These are phyloP conservation scores for Rhopilema esculentum DNA, from an alignment of 30 jellyfish, hydroid and myxozoan genomes.

Conservation along the genomic window DNA sequence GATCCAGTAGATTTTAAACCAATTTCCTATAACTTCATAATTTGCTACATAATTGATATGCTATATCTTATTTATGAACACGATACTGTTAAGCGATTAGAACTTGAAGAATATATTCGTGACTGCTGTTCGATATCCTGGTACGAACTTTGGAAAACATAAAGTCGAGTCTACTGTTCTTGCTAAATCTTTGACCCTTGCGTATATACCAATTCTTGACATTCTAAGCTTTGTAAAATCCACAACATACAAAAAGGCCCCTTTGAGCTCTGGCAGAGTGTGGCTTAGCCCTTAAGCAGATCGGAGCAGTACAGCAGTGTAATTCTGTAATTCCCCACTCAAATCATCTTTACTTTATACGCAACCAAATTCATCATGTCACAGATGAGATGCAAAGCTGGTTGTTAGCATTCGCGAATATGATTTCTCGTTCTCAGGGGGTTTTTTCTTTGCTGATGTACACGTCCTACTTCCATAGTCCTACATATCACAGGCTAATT, in stretches of 20 bases:
- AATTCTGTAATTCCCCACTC: conserved; percentile 15
- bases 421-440: conserved; percentile 15
- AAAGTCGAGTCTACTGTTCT: neutral
- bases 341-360: conserved; percentile 39
- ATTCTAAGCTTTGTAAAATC: conserved; percentile 21
- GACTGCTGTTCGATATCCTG: neutral
- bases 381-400: conserved; percentile 28
- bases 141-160: neutral
- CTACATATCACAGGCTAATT: too few relatives aligned
- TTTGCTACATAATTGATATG: neutral
- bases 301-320: conserved; percentile 17
- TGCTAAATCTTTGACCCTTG: conserved; percentile 26
- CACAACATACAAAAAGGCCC: conserved; percentile 26
- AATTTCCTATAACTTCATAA: neutral
- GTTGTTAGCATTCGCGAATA: neutral
- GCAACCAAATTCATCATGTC: conserved; percentile 33
- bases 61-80: neutral
- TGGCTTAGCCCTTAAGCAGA: conserved; percentile 68
- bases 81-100: neutral
- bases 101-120: neutral
- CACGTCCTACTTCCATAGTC: too few relatives aligned
- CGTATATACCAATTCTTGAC: conserved; percentile 22
- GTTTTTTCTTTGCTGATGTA: neutral
- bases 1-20: neutral
- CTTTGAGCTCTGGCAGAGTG: conserved; percentile 49